Conservation (phyloP, 2,888 invertebrate genomes). For the Volucella inanis region DNA sequence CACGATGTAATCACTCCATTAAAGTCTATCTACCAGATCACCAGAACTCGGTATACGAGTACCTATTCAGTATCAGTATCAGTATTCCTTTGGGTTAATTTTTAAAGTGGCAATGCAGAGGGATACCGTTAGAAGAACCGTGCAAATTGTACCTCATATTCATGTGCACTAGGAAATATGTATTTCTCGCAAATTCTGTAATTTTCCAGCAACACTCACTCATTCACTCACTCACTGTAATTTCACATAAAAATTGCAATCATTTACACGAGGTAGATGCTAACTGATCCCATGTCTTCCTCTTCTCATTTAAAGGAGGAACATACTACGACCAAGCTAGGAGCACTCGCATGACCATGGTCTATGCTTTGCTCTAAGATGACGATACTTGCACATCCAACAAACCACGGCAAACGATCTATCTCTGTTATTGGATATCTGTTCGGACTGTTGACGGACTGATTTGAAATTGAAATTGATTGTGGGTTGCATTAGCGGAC, state of each 20-base stretch:
- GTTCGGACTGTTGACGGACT: conserved; percentile 20
- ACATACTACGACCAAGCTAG: conserved; percentile 38
- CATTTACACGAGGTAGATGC: conserved; percentile 49
- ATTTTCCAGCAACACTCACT: conserved; percentile 49
- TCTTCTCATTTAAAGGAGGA: conserved; percentile 1
- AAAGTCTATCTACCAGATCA: conserved; percentile 32
- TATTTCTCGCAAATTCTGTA: conserved; percentile 33
- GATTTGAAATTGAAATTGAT: conserved; percentile 60
- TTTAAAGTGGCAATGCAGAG: conserved; percentile 11
- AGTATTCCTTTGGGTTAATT: conserved; percentile 23
- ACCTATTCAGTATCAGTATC: conserved; percentile 3
- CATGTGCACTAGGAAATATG: conserved; percentile 17
- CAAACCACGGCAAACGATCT: conserved; percentile 26
- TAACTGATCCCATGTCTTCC: conserved; percentile 1
- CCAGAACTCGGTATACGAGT: no score
- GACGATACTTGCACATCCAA: conserved; percentile 9
- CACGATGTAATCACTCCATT: conserved; percentile 40
- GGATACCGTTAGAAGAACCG: conserved; percentile 49
- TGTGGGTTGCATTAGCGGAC: conserved; percentile 39
- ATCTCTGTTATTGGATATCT: conserved; percentile 27
- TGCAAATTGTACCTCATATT: conserved; percentile 13
- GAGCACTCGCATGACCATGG: conserved; percentile 61
- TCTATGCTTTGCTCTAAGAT: conserved; percentile 8
- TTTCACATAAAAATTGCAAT: conserved; percentile 63
- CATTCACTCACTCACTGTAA: conserved; percentile 54